These are phyloP conservation scores for Megaptera novaeangliae DNA, from an alignment of 2,113 vertebrate species.

Conservation along the genomic window DNA sequence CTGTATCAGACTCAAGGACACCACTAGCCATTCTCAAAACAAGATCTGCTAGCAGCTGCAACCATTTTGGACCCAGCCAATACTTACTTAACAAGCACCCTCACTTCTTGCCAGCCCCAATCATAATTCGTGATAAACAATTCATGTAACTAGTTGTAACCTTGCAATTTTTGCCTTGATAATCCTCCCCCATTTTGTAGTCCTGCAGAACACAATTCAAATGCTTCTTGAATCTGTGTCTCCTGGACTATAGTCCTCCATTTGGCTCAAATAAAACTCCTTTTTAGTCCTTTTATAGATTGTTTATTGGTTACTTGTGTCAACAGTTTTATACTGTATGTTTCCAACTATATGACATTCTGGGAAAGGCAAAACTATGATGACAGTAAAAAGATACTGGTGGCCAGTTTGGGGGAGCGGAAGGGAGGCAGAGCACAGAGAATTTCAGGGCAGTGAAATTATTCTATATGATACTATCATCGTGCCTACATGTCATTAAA, in stretches of 20 bases:
- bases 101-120: neutral
- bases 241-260: neutral
- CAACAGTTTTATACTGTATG: neutral
- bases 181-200: neutral
- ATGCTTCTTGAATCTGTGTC: neutral
- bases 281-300: neutral
- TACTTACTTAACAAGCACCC: neutral
- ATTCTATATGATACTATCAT: neutral
- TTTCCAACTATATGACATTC: neutral
- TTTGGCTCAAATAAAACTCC: neutral
- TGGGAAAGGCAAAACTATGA: neutral
- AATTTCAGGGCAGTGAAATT: neutral
- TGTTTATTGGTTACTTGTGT: neutral
- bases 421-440: neutral
- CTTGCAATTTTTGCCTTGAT: neutral
- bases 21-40: neutral
- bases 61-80: neutral
- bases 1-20: neutral
- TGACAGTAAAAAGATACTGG: neutral
- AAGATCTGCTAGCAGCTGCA: neutral
- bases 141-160: neutral
- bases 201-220: neutral
- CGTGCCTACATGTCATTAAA: neutral
- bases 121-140: neutral
- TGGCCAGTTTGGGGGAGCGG: neutral